These are phyloP conservation scores for Hippocampus barbouri DNA, from an alignment of 2,113 vertebrate genomes.

Conservation along the genomic window DNA sequence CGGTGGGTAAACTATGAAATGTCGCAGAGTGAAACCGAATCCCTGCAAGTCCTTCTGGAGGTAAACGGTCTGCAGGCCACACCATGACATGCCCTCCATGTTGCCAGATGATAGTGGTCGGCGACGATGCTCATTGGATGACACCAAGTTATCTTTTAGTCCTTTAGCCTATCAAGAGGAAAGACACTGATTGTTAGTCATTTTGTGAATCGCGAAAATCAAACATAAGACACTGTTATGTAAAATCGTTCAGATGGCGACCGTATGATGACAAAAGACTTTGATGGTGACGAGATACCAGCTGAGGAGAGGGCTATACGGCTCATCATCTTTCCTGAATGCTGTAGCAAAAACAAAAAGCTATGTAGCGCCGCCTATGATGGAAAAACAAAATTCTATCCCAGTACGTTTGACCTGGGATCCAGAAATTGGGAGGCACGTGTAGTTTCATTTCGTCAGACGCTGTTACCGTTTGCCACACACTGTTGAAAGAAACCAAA, in stretches of 20 bases:
- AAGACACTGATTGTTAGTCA: background rate
- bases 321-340: no score
- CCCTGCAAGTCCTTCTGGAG: slow-evolving; percentile 86
- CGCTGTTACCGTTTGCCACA: no score
- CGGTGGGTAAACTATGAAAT: slow-evolving; percentile 96
- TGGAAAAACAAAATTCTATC: no score
- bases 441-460: no score
- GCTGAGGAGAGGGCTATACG: no score
- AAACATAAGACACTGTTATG: background rate
- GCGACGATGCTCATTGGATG: slow-evolving; percentile 67
- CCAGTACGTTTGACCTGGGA: no score
- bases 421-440: no score
- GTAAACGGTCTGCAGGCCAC: slow-evolving; percentile 76
- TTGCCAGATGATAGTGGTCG: slow-evolving; percentile 52
- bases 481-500: no score
- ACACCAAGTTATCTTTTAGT: slow-evolving; percentile 76
- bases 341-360: no score
- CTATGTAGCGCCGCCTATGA: no score
- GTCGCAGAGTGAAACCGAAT: slow-evolving; percentile 94
- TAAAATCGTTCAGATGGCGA: background rate
- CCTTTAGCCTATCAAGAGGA: slow-evolving; percentile 63
- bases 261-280: background rate
- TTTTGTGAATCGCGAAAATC: background rate
- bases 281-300: no score
- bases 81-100: slow-evolving; percentile 75